phyloP scores from a whole-genome alignment of 2,797 vertebrate species.

The Bradypus variegatus region DNA sequence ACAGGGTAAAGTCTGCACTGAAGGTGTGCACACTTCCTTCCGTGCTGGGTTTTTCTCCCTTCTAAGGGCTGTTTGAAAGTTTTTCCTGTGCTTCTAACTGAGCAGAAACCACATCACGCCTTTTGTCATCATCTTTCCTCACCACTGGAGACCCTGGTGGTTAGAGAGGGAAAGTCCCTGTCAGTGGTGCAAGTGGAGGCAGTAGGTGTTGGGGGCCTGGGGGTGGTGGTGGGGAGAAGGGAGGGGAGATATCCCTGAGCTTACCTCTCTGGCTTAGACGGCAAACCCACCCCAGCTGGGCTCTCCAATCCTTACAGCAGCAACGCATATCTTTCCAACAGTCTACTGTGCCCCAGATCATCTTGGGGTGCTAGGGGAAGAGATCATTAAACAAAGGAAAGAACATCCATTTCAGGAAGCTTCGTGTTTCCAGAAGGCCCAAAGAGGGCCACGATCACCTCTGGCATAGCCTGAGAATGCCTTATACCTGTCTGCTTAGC shows the following conservation, averaged over 20 bases:
- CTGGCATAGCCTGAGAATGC: background rate
- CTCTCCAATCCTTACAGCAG: background rate
- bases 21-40: constrained; percentile 59
- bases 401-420: background rate
- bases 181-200: constrained; percentile 37
- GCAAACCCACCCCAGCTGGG: background rate
- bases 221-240: background rate
- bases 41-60: constrained; percentile 57
- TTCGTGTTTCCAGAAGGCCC: constrained; percentile 6
- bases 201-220: constrained; percentile 47
- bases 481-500: background rate
- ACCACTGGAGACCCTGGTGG: constrained; percentile 70
- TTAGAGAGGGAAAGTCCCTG: constrained; percentile 70
- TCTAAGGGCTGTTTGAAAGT: constrained; percentile 64
- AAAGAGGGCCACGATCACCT: background rate
- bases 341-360: background rate
- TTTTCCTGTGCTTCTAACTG: constrained; percentile 60
- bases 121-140: constrained; percentile 56
- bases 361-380: background rate
- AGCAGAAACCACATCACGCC: constrained; percentile 67
- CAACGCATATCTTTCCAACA: background rate
- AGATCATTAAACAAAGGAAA: background rate
- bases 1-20: background rate
- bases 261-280: background rate
- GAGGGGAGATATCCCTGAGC: background rate